A percentile compares a stretch with the other conserved stretches of the same genome.
phyloP scores from a whole-genome alignment of 2,888 invertebrate species.

The Acanthococcus lagerstroemiae region DNA sequence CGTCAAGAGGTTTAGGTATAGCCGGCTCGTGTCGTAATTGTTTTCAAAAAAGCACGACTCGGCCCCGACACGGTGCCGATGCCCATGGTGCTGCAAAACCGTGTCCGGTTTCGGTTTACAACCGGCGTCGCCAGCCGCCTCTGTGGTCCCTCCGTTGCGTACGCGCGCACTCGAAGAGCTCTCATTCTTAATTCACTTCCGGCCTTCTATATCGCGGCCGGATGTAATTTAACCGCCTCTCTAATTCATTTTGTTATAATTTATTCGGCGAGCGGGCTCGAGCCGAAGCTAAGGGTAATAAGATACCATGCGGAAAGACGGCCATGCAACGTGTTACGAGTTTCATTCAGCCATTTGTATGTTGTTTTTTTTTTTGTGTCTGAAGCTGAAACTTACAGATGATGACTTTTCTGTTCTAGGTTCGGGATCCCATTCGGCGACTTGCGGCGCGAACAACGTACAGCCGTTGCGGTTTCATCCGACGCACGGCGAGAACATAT shows the following conservation, averaged over 20 bases:
- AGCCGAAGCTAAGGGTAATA: neutral
- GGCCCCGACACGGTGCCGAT: too few species aligned
- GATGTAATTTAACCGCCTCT: slow-evolving; percentile 7
- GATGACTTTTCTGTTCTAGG: too few species aligned
- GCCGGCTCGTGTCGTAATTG: neutral
- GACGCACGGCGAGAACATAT: slow-evolving; percentile 86
- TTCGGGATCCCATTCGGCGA: slow-evolving; percentile 49
- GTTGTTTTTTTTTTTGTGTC: neutral
- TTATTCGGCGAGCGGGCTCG: neutral
- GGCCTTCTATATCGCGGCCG: slow-evolving; percentile 1
- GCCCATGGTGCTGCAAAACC: neutral
- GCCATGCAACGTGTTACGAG: neutral
- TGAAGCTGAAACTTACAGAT: too few species aligned
- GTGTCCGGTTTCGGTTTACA: slow-evolving; percentile 15
- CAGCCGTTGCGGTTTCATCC: slow-evolving; percentile 78
- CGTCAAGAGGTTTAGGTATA: too few species aligned
- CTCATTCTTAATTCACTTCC: neutral
- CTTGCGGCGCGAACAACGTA: slow-evolving; percentile 63
- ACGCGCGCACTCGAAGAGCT: too few species aligned
- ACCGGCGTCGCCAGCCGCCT: too few species aligned
- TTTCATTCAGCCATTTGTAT: neutral
- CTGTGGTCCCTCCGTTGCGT: too few species aligned
- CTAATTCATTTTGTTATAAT: slow-evolving; percentile 6
- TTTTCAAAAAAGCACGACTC: neutral
- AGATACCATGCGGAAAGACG: neutral